Conservation (phyloP, 2,113 vertebrate genomes). For the Antennarius striatus region DNA sequence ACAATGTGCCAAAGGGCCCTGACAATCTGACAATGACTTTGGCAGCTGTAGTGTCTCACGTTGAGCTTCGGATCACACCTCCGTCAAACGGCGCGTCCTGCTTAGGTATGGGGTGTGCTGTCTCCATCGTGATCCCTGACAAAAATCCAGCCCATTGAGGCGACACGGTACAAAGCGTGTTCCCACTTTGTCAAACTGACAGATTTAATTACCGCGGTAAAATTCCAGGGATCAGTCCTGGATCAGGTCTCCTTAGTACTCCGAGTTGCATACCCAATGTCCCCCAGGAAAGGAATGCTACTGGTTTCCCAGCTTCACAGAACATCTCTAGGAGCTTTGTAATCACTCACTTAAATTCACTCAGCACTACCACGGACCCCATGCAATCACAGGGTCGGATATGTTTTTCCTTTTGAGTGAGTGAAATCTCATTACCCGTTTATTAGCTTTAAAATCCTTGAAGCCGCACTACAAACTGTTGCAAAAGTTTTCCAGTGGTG, state of each 20-base stretch:
- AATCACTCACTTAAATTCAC: slow-evolving; percentile 36
- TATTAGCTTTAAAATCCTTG: slow-evolving; percentile 28
- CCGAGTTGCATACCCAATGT: slow-evolving; percentile 43
- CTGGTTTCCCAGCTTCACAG: slow-evolving; percentile 46
- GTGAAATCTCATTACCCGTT: slow-evolving; percentile 34
- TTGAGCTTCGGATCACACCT: slow-evolving; percentile 58
- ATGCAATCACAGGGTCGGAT: slow-evolving; percentile 11
- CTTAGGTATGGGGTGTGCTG: slow-evolving; percentile 44
- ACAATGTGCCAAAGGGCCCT: slow-evolving; percentile 60
- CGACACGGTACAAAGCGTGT: slow-evolving; percentile 73
- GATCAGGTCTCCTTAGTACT: slow-evolving; percentile 67
- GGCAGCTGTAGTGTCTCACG: slow-evolving; percentile 47
- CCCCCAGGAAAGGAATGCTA: slow-evolving; percentile 56
- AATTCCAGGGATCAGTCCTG: slow-evolving; percentile 65
- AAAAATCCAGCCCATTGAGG: slow-evolving; percentile 66
- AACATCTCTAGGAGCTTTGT: slow-evolving; percentile 43
- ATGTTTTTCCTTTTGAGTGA: slow-evolving; percentile 32
- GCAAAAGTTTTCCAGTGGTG: slow-evolving; percentile 33
- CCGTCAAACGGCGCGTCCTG: slow-evolving; percentile 42
- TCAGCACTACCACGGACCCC: slow-evolving; percentile 20
- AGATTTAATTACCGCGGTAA: slow-evolving; percentile 65
- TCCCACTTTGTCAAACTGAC: slow-evolving; percentile 68
- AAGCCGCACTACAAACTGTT: slow-evolving; percentile 4
- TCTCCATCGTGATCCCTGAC: slow-evolving; percentile 67
- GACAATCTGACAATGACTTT: slow-evolving; percentile 70